Conservation (phyloP, 2,113 vertebrate genomes). For the Brachionichthys hirsutus region DNA sequence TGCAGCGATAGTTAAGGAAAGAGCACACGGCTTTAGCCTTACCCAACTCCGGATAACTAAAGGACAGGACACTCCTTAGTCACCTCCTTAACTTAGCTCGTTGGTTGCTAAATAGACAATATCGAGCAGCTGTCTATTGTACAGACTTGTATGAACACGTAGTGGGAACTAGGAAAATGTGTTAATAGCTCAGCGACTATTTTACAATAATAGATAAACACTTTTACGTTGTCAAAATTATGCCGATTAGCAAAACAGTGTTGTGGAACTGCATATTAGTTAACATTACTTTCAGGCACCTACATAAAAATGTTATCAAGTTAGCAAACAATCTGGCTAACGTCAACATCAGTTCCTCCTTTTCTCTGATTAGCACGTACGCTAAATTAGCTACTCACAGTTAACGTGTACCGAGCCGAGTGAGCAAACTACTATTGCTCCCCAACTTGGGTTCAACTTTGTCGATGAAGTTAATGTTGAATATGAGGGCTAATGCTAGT, state of each 20-base stretch:
- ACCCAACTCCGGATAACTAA: conserved; percentile 8
- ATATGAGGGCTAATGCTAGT: conserved; percentile 8
- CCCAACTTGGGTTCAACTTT: conserved; percentile 63
- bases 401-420: conserved; percentile 35
- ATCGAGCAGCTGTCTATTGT: no score
- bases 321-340: neutral
- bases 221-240: no score
- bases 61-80: neutral
- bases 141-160: no score
- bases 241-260: neutral
- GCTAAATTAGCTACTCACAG: conserved; percentile 58
- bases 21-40: conserved; percentile 7
- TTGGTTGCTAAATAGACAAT: neutral
- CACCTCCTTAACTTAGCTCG: neutral
- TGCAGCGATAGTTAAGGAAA: no score
- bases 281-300: neutral
- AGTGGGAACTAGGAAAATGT: no score
- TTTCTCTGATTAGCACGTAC: conserved; percentile 47
- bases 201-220: neutral
- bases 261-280: neutral
- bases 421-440: conserved; percentile 48
- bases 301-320: neutral
- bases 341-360: conserved; percentile 57
- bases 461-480: conserved; percentile 10
- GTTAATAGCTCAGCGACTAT: neutral